Evolutionary conservation across 2,888 invertebrate species (phyloP).

Genomic region (Plebejus anna): DNA sequence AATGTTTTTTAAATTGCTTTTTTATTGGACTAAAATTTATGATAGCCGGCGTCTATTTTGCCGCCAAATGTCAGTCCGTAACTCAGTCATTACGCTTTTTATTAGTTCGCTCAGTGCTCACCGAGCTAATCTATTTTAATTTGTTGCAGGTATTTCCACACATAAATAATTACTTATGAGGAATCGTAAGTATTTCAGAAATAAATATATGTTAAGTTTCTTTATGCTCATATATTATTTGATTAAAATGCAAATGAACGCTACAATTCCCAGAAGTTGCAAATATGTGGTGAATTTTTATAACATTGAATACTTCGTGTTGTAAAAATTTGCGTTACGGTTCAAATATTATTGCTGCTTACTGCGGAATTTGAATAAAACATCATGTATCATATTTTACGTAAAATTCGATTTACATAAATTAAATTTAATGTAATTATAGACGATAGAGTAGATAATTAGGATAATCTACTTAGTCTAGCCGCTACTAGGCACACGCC

Average conservation of each 20-base stretch:
- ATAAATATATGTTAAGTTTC: slow-evolving; percentile 25
- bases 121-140: slow-evolving; percentile 39
- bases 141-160: slow-evolving; percentile 47
- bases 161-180: slow-evolving; percentile 35
- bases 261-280: slow-evolving; percentile 27
- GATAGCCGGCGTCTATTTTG: slow-evolving; percentile 58
- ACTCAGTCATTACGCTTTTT: slow-evolving; percentile 47
- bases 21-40: slow-evolving; percentile 76
- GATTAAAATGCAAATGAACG: slow-evolving; percentile 29
- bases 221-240: slow-evolving; percentile 23
- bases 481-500: neutral
- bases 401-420: neutral
- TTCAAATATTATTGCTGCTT: slow-evolving; percentile 25
- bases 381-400: neutral
- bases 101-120: slow-evolving; percentile 43
- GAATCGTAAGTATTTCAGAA: slow-evolving; percentile 29
- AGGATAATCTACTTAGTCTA: neutral
- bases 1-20: slow-evolving; percentile 74
- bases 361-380: slow-evolving; percentile 23
- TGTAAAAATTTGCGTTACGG: slow-evolving; percentile 23
- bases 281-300: slow-evolving; percentile 27
- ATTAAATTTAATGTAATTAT: slow-evolving; percentile 1
- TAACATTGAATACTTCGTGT: slow-evolving; percentile 11
- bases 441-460: neutral
- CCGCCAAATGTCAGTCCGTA: slow-evolving; percentile 61